phyloP scores from a whole-genome alignment of 2,113 vertebrate species.

The Ictalurus furcatus region DNA sequence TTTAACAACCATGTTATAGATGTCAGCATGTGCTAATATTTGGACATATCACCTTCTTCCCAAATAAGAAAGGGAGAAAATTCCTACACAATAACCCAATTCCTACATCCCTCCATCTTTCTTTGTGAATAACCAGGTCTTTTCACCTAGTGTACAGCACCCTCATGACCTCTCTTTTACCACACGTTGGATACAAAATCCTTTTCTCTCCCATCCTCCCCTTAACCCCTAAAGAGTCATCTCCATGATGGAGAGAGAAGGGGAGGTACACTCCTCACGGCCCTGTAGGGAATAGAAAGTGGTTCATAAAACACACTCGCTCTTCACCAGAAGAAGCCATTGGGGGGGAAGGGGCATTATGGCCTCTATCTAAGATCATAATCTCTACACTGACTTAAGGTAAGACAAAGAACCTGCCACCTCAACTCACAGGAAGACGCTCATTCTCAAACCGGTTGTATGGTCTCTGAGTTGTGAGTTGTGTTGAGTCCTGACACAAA shows the following conservation, averaged over 20 bases:
- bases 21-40: background rate
- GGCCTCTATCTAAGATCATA: slow-evolving; percentile 62
- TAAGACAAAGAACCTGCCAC: slow-evolving; percentile 66
- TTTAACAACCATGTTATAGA: background rate
- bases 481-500: slow-evolving; percentile 27
- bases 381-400: slow-evolving; percentile 59
- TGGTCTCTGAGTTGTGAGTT: slow-evolving; percentile 17
- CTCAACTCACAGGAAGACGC: slow-evolving; percentile 58
- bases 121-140: background rate
- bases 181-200: background rate
- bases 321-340: slow-evolving; percentile 60
- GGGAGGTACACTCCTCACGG: slow-evolving; percentile 39
- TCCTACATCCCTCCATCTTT: background rate
- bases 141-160: background rate
- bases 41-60: background rate
- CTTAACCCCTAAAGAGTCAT: slow-evolving; percentile 37
- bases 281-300: slow-evolving; percentile 50
- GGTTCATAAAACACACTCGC: slow-evolving; percentile 66
- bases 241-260: slow-evolving; percentile 33
- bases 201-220: slow-evolving; percentile 24
- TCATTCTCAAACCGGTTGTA: slow-evolving; percentile 47
- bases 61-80: background rate
- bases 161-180: slow-evolving; percentile 10
- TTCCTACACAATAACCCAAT: background rate
- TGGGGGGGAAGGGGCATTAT: slow-evolving; percentile 59